Conservation (phyloP, 2,888 invertebrate species). For the Leptinotarsa peninsularis region DNA sequence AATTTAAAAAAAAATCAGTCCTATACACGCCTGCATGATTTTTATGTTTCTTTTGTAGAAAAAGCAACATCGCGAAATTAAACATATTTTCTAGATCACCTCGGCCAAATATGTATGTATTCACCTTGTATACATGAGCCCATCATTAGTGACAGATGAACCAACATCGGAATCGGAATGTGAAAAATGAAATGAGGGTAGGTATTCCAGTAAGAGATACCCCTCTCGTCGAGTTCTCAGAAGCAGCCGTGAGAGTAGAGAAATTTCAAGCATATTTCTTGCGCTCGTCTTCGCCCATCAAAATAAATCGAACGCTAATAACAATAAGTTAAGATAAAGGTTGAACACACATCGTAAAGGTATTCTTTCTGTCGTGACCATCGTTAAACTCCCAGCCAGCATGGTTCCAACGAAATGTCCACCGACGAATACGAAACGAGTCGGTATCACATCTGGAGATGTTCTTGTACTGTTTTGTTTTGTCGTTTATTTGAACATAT, state of each 20-base stretch:
- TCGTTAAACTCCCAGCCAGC: slow-evolving; percentile 48
- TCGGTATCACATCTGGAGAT: slow-evolving; percentile 43
- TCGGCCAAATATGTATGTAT: neutral
- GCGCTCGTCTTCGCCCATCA: slow-evolving; percentile 26
- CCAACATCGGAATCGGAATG: neutral
- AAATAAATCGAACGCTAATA: slow-evolving; percentile 39
- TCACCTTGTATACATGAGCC: neutral
- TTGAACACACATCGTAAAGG: slow-evolving; percentile 38
- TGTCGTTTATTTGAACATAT: slow-evolving; percentile 13
- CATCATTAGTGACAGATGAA: neutral
- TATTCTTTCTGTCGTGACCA: slow-evolving; percentile 46
- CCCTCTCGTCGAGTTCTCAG: slow-evolving; percentile 12
- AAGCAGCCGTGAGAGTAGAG: slow-evolving; percentile 6
- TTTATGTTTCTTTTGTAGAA: too few species aligned
- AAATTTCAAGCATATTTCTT: slow-evolving; percentile 23
- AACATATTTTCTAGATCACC: too few species aligned
- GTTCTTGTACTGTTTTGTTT: slow-evolving; percentile 19
- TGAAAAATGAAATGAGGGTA: neutral
- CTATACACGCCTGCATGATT: too few species aligned
- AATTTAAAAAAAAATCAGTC: too few species aligned
- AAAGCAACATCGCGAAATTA: neutral
- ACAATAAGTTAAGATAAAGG: slow-evolving; percentile 41
- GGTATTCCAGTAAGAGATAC: slow-evolving; percentile 9
- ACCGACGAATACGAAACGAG: slow-evolving; percentile 44
- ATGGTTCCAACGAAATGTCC: slow-evolving; percentile 50